These are phyloP conservation scores for Colius striatus DNA, from an alignment of 2,113 vertebrate genomes.

Conservation along the genomic window DNA sequence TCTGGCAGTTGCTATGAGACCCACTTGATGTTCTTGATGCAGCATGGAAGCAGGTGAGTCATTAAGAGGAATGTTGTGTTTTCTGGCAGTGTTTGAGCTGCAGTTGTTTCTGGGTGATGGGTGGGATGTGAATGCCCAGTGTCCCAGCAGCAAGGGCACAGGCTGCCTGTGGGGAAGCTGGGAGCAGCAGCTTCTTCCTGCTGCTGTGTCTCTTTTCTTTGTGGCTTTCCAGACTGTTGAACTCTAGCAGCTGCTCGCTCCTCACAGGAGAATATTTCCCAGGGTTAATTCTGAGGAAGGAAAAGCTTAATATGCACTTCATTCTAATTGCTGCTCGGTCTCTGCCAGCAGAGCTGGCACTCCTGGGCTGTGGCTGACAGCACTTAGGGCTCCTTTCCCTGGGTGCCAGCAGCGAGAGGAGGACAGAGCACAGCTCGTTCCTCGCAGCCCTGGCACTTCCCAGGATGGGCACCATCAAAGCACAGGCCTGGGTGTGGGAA, in stretches of 20 bases:
- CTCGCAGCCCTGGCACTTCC: not conserved
- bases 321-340: not conserved
- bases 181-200: not conserved
- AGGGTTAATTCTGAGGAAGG: not conserved
- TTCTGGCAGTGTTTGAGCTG: not conserved
- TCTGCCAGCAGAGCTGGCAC: not conserved
- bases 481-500: not conserved
- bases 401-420: rapidly evolving
- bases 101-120: rapidly evolving
- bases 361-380: not conserved
- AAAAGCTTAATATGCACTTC: not conserved
- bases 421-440: not conserved
- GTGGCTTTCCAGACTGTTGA: not conserved
- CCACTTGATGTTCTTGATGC: not conserved
- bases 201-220: not conserved
- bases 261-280: not conserved
- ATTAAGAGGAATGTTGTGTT: not conserved
- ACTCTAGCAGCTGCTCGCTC: not conserved
- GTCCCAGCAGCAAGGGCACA: not conserved
- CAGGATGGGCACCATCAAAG: rapidly evolving
- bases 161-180: rapidly evolving
- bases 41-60: slow-evolving; percentile 18
- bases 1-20: not conserved
- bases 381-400: rapidly evolving
- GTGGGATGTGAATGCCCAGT: not conserved